Evolutionary conservation across 2,888 invertebrate species (phyloP).

Genomic region (Phlogophora meticulosa): DNA sequence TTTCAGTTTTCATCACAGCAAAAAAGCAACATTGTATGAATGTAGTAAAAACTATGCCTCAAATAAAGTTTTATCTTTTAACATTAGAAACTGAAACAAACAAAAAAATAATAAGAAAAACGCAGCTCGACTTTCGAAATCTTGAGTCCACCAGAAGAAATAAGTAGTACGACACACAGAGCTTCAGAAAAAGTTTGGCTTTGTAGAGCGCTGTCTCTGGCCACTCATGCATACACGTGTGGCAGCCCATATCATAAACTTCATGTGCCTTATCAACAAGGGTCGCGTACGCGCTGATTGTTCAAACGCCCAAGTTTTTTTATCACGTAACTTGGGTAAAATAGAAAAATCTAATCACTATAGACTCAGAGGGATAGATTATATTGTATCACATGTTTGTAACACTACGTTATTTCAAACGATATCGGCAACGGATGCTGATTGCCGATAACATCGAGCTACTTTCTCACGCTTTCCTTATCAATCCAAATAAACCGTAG

Average conservation of each 20-base stretch:
- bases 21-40: background rate
- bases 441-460: constrained; percentile 44
- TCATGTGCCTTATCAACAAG: background rate
- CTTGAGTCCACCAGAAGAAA: background rate
- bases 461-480: constrained; percentile 43
- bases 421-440: constrained; percentile 36
- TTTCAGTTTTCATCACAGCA: constrained; percentile 14
- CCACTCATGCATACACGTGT: background rate
- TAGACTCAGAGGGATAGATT: no score
- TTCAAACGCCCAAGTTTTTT: background rate
- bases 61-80: background rate
- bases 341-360: constrained; percentile 15
- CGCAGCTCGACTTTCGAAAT: no score
- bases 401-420: constrained; percentile 29
- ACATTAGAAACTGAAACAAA: no score
- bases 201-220: no score
- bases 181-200: background rate
- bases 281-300: background rate
- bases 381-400: constrained; percentile 24
- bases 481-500: constrained; percentile 34
- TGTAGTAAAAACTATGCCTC: background rate
- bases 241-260: background rate
- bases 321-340: background rate
- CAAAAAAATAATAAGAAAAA: no score
- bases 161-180: background rate